phyloP scores from a whole-genome alignment of 2,888 invertebrate species.

The Microctonus brassicae region DNA sequence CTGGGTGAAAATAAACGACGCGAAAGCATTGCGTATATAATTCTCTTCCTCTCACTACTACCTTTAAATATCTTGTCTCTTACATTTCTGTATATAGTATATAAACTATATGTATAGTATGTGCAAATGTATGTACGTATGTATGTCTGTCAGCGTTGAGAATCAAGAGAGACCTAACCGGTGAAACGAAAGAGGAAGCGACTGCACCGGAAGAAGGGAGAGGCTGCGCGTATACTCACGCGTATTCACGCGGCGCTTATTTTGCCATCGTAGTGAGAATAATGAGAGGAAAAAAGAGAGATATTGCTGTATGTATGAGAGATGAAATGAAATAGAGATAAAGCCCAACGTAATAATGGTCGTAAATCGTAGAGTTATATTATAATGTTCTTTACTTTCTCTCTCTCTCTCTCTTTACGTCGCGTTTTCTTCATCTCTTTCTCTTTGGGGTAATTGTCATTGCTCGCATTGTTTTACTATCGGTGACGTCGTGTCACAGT shows the following conservation, averaged over 20 bases:
- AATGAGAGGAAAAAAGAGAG: neutral
- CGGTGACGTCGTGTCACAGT: slow-evolving; percentile 15
- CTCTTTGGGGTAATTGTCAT: slow-evolving; percentile 32
- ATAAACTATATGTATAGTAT: neutral
- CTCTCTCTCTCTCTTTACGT: neutral
- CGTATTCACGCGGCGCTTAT: too few species aligned
- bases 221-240: neutral
- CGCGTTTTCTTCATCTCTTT: neutral
- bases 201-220: slow-evolving; percentile 47
- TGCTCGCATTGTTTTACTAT: slow-evolving; percentile 27
- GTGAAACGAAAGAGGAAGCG: slow-evolving; percentile 42
- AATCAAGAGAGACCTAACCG: slow-evolving; percentile 20
- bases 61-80: too few species aligned
- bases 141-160: slow-evolving; percentile 15
- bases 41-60: too few species aligned
- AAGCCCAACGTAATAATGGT: slow-evolving; percentile 30
- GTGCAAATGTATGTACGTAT: neutral
- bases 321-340: neutral
- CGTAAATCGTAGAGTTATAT: slow-evolving; percentile 29
- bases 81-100: neutral
- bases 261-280: slow-evolving; percentile 1
- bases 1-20: slow-evolving; percentile 15
- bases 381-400: neutral
- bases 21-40: slow-evolving; percentile 7
- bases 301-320: neutral